These are phyloP conservation scores for Aradus depressus DNA, from an alignment of 2,888 invertebrate species.

Conservation along the genomic window DNA sequence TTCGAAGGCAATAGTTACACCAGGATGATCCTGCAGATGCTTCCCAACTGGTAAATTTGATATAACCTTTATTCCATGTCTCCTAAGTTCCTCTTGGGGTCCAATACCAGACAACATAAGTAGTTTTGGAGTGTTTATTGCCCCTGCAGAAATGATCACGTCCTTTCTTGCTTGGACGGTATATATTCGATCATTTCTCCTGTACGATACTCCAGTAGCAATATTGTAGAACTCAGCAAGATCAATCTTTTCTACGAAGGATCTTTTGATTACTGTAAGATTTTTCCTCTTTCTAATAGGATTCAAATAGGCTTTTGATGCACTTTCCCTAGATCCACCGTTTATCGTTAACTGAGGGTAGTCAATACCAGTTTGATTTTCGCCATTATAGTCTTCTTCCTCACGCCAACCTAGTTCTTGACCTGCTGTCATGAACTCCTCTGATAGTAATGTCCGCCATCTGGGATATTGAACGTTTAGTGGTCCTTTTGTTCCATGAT, in stretches of 20 bases:
- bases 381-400: conserved; percentile 20
- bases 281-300: conserved; percentile 20
- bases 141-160: conserved; percentile 25
- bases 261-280: conserved; percentile 21
- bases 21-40: conserved; percentile 24
- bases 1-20: conserved; percentile 1
- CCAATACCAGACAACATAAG: conserved; percentile 28
- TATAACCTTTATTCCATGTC: conserved; percentile 16
- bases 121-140: conserved; percentile 25
- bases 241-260: conserved; percentile 18
- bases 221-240: conserved; percentile 16
- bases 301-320: conserved; percentile 23
- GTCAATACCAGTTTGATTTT: conserved; percentile 12
- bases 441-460: conserved; percentile 38
- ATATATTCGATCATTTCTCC: conserved; percentile 1
- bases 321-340: conserved; percentile 21
- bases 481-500: conserved; percentile 10
- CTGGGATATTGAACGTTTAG: conserved; percentile 6
- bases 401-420: conserved; percentile 17
- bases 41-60: conserved; percentile 25
- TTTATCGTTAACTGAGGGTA: conserved; percentile 11
- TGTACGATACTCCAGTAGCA: conserved; percentile 22
- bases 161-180: conserved; percentile 18
- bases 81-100: conserved; percentile 19
- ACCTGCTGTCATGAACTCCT: conserved; percentile 35